Percentiles rank a stretch among this genome's conserved stretches.
phyloP scores from a whole-genome alignment of 2,888 invertebrate genomes.

The Tipula unca region DNA sequence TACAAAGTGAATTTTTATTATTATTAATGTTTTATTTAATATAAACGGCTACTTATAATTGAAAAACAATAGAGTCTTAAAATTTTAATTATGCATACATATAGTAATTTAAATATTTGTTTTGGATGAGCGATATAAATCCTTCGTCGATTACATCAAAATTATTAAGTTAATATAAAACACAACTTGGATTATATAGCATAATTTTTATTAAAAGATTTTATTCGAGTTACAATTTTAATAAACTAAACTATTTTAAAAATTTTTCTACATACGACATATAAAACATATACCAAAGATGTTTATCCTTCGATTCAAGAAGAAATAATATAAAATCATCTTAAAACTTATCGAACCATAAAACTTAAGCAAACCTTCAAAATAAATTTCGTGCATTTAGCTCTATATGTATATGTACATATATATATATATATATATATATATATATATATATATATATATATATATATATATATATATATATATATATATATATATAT shows the following conservation, averaged over 20 bases:
- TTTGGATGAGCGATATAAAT: neutral
- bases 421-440: too few species aligned
- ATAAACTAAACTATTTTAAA: too few species aligned
- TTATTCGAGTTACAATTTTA: too few species aligned
- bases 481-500: too few species aligned
- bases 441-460: too few species aligned
- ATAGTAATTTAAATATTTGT: neutral
- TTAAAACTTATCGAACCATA: neutral
- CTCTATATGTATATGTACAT: too few species aligned
- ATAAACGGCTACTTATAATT: too few species aligned
- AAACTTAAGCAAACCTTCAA: neutral
- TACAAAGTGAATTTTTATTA: neutral
- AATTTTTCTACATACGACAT: neutral
- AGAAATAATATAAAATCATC: neutral
- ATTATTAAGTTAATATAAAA: too few species aligned
- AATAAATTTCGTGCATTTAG: neutral
- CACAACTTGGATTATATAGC: neutral
- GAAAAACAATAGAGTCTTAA: neutral
- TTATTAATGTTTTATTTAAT: neutral
- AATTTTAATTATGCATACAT: neutral
- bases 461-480: too few species aligned
- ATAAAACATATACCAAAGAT: neutral
- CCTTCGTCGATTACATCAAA: neutral
- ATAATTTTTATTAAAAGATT: too few species aligned
- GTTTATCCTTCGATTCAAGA: neutral